Conservation (phyloP, 2,113 vertebrate genomes). For the Gavialis gangeticus region DNA sequence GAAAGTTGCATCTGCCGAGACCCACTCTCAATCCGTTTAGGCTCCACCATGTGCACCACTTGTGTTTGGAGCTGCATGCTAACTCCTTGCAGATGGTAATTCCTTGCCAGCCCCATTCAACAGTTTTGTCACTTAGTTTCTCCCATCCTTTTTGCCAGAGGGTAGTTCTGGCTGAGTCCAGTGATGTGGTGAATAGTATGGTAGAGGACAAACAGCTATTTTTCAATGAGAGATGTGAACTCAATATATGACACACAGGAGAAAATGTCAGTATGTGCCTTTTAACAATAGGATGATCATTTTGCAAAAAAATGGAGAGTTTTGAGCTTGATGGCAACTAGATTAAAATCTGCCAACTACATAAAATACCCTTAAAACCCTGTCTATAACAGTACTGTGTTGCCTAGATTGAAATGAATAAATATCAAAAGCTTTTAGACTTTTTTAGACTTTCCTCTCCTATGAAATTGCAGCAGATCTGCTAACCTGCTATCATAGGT, state of each 20-base stretch:
- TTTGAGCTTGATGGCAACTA: accelerated
- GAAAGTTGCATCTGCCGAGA: too few species aligned
- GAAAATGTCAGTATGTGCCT: neutral
- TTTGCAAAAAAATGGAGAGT: accelerated
- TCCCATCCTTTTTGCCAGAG: too few species aligned
- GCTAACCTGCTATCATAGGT: neutral
- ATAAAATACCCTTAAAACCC: neutral
- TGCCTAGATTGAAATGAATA: neutral
- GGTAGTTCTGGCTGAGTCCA: too few species aligned
- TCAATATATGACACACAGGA: neutral
- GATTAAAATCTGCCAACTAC: neutral
- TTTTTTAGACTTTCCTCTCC: neutral
- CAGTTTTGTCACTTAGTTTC: too few species aligned
- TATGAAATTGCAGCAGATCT: neutral
- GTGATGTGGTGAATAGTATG: too few species aligned
- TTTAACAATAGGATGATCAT: neutral
- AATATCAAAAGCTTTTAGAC: neutral
- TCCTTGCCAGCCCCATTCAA: too few species aligned
- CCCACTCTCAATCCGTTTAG: too few species aligned
- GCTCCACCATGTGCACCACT: too few species aligned
- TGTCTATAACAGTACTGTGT: neutral
- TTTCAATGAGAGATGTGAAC: neutral
- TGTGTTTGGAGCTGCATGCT: too few species aligned
- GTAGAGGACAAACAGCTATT: too few species aligned
- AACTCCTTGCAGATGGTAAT: too few species aligned